Base-by-base conservation (phyloP, 37 sponge, comb jelly and placozoan species). In the Halichondria panicea region DNA sequence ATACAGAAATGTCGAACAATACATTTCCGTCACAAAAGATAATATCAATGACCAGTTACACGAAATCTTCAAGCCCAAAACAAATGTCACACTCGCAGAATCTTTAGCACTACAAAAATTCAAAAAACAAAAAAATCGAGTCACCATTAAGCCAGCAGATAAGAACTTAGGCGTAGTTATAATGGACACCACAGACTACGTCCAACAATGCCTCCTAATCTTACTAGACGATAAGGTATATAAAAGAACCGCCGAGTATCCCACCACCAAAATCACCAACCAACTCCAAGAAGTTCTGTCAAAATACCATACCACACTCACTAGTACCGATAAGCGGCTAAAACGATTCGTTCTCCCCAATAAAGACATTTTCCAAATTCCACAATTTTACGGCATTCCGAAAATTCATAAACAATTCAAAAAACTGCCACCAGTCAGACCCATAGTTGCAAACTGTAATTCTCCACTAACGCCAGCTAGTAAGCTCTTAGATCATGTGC, bases 221-320 rank as follows among this genome's bases (percentile, higher is more conserved):
- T 59, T 44, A 44, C 12, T 22, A 21, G 9, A 38, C 27, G 21
- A 15, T 56, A 25, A 12, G 19, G 55, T 40, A 54, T 74, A 66
- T 37, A 18, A 28, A 71, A 40, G 77, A 7, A 79, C 86, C 0
- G 60, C 75, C 32, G 74, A 78, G 34, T 81, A 85, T 21, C 85
- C 91, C 25, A 3, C 78, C 2, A 76, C 85, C 41, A 81, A 91
- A 33, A 68, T 68, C 54, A 72, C 76, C 70, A 75, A 38, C 34
- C 63, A 48, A 6, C n/a, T 63, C 5, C 8, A 30, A 36, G 35
- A 28, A 36, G 35, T 22, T 9, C 36, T 64, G 12, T 11, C 22
- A 35, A 9, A 9, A 6, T 58, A 28, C 39, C 8, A 64, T 8
- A 9, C 65, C 8, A 7, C 30, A 35, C 9, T 64, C 36, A 8